Conservation (phyloP, 2,888 invertebrate genomes). For the Iselma pallidipennis region DNA sequence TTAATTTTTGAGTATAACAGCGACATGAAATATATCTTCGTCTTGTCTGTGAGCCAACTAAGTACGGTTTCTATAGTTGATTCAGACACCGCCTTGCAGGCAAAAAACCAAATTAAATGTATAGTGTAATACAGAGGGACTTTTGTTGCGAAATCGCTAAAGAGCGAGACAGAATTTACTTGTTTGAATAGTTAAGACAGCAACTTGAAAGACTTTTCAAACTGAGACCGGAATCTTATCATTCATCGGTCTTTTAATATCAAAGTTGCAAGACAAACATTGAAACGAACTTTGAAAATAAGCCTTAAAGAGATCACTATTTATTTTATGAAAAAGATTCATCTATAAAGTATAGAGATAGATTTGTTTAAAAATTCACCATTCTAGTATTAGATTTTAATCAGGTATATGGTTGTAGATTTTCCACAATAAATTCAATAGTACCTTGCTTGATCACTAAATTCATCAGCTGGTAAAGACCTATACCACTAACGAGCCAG, state of each 20-base stretch:
- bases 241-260: too few species aligned
- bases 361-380: too few species aligned
- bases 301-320: too few species aligned
- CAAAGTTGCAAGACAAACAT: too few species aligned
- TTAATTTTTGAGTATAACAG: conserved; percentile 2
- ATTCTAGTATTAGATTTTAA: too few species aligned
- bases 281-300: too few species aligned
- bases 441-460: conserved; percentile 34
- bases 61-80: neutral
- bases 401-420: too few species aligned
- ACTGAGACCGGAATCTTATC: neutral
- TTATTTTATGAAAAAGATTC: too few species aligned
- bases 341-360: too few species aligned
- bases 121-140: neutral
- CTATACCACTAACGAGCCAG: conserved; percentile 38
- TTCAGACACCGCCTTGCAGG: neutral
- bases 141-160: neutral
- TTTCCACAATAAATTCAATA: conserved; percentile 31
- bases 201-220: neutral
- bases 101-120: neutral
- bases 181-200: neutral
- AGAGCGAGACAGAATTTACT: neutral
- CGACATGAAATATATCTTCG: conserved; percentile 1
- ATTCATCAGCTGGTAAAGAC: conserved; percentile 39
- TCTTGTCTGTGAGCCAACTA: neutral